Conservation (phyloP, 2,113 vertebrate genomes). For the Varanus komodoensis region DNA sequence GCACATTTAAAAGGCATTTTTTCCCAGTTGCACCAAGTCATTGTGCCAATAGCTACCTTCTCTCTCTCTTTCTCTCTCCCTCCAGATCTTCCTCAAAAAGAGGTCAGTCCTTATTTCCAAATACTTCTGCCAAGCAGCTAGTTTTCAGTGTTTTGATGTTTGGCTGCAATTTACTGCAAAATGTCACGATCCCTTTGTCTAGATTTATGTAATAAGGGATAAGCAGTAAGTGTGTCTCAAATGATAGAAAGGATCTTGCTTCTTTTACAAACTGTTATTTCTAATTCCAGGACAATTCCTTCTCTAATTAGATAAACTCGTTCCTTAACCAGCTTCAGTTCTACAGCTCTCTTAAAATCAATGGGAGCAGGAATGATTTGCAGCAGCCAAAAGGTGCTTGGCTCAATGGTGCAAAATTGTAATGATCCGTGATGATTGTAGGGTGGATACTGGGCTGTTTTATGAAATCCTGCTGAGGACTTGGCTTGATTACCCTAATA, state of each 20-base stretch:
- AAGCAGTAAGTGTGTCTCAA: slow-evolving; percentile 22
- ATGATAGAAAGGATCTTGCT: slow-evolving; percentile 25
- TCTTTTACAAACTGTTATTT: slow-evolving; percentile 30
- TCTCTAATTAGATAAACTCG: slow-evolving; percentile 29
- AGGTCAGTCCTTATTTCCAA: background rate
- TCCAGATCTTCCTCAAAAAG: no score
- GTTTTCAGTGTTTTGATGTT: background rate
- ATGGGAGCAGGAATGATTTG: slow-evolving; percentile 18
- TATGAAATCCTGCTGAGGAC: slow-evolving; percentile 11
- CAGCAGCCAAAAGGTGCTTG: background rate
- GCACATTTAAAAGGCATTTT: background rate
- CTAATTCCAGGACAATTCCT: slow-evolving; percentile 36
- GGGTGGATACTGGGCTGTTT: slow-evolving; percentile 18
- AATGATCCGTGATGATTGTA: slow-evolving; percentile 13
- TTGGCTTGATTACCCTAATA: slow-evolving; percentile 12
- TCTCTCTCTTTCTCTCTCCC: background rate
- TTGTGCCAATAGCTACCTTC: background rate
- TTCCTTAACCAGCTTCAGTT: slow-evolving; percentile 42
- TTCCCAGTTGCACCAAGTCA: background rate
- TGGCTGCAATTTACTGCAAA: background rate
- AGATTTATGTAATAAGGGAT: background rate
- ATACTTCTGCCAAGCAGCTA: background rate
- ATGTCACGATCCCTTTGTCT: slow-evolving; percentile 14
- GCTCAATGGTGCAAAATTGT: slow-evolving; percentile 24
- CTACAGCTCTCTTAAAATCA: slow-evolving; percentile 33